phyloP scores from a whole-genome alignment of 2,888 invertebrate species.

The Baronia brevicornis region DNA sequence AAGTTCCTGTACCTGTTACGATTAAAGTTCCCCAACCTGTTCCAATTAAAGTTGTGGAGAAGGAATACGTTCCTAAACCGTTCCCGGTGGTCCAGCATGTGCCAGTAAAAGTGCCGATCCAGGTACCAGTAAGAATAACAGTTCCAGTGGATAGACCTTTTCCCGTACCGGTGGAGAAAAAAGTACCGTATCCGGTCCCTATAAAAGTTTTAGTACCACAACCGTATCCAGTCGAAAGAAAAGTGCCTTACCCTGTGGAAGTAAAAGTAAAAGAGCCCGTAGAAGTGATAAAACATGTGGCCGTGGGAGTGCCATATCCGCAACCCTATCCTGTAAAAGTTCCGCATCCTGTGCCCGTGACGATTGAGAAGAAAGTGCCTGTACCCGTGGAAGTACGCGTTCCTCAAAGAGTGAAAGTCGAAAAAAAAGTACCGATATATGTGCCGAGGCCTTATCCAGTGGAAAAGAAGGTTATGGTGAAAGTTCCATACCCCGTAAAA shows the following conservation, averaged over 20 bases:
- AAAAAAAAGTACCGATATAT: constrained; percentile 57
- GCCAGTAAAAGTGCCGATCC: constrained; percentile 62
- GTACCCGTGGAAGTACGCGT: constrained; percentile 60
- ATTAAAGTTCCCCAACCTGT: constrained; percentile 64
- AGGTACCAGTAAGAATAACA: constrained; percentile 52
- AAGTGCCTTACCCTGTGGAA: constrained; percentile 68
- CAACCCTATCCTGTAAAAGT: constrained; percentile 73
- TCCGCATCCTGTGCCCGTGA: constrained; percentile 67
- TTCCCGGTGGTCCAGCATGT: constrained; percentile 64
- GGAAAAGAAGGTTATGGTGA: constrained; percentile 54
- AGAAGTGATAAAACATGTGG: constrained; percentile 60
- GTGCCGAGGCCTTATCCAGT: constrained; percentile 41
- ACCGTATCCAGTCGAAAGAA: constrained; percentile 72
- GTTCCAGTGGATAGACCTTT: constrained; percentile 51
- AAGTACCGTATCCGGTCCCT: constrained; percentile 58
- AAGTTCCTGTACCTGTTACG: constrained; percentile 60
- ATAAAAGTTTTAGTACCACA: constrained; percentile 60
- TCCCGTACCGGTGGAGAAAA: constrained; percentile 59
- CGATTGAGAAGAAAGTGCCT: constrained; percentile 61
- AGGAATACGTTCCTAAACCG: constrained; percentile 65
- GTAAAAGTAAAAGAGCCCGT: constrained; percentile 61
- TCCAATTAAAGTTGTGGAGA: constrained; percentile 69
- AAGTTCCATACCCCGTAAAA: constrained; percentile 40
- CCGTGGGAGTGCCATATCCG: constrained; percentile 53
- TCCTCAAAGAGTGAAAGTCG: too few species aligned